A percentile compares a stretch with the other conserved stretches of the same genome.
Evolutionary conservation across 1,140 invertebrate species (phyloP).

Genomic region (Drosophila willistoni): DNA sequence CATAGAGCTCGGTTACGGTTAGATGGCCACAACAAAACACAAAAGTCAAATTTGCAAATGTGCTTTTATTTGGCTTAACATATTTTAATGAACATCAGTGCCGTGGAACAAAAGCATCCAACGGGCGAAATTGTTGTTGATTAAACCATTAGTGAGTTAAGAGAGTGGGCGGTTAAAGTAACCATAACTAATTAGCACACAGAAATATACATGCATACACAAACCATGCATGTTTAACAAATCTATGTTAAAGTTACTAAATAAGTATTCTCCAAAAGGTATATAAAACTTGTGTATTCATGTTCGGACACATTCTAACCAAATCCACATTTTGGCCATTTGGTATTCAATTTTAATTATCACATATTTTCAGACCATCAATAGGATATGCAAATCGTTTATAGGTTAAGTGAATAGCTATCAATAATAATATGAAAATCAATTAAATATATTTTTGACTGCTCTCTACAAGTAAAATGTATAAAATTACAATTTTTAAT

Average conservation of each 20-base stretch:
- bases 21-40: slow-evolving; percentile 43
- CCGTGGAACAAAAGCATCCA: slow-evolving; percentile 3
- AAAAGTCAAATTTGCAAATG: slow-evolving; percentile 52
- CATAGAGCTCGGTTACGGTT: slow-evolving; percentile 40
- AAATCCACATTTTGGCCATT: slow-evolving; percentile 22
- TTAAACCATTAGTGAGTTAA: slow-evolving; percentile 17
- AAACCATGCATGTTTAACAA: neutral
- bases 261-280: neutral
- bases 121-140: slow-evolving; percentile 18
- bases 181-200: slow-evolving; percentile 1
- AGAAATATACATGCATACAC: too few species aligned
- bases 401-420: slow-evolving; percentile 22
- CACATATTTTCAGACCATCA: slow-evolving; percentile 33
- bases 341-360: slow-evolving; percentile 25
- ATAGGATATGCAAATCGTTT: slow-evolving; percentile 39
- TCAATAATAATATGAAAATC: slow-evolving; percentile 40
- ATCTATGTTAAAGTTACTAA: neutral
- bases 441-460: slow-evolving; percentile 38
- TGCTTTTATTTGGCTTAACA: slow-evolving; percentile 67
- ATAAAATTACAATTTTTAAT: neutral
- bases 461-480: slow-evolving; percentile 14
- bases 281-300: too few species aligned
- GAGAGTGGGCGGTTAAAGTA: slow-evolving; percentile 9
- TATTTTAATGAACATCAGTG: slow-evolving; percentile 73
- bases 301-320: too few species aligned